phyloP scores from a whole-genome alignment of 2,113 vertebrate species.

The Martes martes region DNA sequence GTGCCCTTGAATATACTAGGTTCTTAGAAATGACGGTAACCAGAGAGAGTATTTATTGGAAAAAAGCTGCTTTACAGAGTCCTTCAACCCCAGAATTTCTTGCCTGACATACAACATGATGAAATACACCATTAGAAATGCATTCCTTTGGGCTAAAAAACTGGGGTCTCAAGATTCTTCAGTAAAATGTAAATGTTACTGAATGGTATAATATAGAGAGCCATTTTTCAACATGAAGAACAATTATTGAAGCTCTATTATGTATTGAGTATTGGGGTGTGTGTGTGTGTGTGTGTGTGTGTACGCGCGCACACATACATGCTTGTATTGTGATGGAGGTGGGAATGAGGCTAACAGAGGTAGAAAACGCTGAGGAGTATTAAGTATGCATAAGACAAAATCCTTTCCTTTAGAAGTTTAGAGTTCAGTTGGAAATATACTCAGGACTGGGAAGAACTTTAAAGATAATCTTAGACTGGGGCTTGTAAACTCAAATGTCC shows the following conservation, averaged over 20 bases:
- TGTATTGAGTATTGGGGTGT: neutral
- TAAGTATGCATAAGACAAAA: neutral
- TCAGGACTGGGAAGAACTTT: neutral
- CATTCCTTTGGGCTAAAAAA: constrained; percentile 14
- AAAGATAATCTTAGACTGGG: neutral
- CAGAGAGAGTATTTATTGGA: neutral
- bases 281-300: too few relatives aligned
- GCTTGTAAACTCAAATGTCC: neutral
- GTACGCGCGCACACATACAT: neutral
- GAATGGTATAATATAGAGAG: neutral
- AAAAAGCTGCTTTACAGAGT: constrained; percentile 40
- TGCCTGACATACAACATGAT: neutral
- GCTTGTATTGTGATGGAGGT: neutral
- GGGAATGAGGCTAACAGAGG: neutral
- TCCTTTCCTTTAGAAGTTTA: neutral
- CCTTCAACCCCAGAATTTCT: constrained; percentile 9
- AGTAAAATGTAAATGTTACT: neutral
- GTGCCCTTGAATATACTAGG: neutral
- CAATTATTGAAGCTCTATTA: neutral
- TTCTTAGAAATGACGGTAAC: neutral
- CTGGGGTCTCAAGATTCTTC: neutral
- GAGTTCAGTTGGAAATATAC: neutral
- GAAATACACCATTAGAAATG: neutral
- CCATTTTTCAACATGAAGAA: neutral
- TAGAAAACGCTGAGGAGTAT: neutral